These are phyloP conservation scores for Nomada fucata DNA, from an alignment of 2,888 invertebrate species.

Conservation along the genomic window DNA sequence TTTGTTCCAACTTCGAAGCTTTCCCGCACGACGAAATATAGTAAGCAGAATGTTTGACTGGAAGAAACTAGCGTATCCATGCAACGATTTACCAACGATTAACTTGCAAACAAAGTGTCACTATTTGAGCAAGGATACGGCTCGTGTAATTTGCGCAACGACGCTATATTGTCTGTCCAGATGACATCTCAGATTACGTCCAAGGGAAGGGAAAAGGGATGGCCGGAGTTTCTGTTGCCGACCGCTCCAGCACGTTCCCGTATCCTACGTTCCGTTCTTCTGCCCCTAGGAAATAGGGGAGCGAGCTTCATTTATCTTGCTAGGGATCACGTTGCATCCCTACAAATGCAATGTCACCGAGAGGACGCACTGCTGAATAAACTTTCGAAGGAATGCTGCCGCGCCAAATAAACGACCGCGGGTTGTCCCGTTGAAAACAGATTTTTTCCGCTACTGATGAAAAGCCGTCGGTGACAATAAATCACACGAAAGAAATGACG, in stretches of 20 bases:
- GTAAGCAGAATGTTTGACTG: neutral
- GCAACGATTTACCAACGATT: constrained; percentile 42
- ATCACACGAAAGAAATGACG: constrained; percentile 37
- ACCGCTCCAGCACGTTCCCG: constrained; percentile 22
- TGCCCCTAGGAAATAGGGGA: constrained; percentile 43
- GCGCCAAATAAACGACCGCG: constrained; percentile 52
- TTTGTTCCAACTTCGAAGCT: neutral
- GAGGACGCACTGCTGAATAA: constrained; percentile 68
- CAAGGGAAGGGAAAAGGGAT: constrained; percentile 46
- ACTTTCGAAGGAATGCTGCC: constrained; percentile 60
- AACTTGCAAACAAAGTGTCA: constrained; percentile 39
- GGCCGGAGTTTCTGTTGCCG: constrained; percentile 35
- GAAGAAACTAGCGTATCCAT: neutral
- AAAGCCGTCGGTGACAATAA: constrained; percentile 36
- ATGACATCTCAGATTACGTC: constrained; percentile 57
- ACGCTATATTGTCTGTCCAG: constrained; percentile 33
- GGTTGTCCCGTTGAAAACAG: constrained; percentile 32
- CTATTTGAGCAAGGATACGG: constrained; percentile 13
- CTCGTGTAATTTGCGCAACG: constrained; percentile 38
- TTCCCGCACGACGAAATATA: neutral
- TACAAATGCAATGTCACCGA: constrained; percentile 73
- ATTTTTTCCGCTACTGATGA: constrained; percentile 58
- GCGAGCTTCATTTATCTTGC: constrained; percentile 77
- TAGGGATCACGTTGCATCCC: constrained; percentile 74
- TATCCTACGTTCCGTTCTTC: constrained; percentile 42